Evolutionary conservation across 1,140 invertebrate genomes (phyloP).

Genomic region (Neuroterus valhalla): DNA sequence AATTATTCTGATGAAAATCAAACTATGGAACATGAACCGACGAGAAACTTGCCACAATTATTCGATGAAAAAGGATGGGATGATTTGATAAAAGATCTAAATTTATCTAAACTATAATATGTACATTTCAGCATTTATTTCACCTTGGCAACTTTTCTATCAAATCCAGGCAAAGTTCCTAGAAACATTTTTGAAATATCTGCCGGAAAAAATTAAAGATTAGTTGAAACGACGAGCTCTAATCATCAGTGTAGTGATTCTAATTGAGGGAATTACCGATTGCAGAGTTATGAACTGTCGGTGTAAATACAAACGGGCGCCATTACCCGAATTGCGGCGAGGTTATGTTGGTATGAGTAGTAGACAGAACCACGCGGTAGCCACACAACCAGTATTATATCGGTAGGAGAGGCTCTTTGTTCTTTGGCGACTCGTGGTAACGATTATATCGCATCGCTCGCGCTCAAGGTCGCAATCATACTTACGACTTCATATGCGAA

Average conservation of each 20-base stretch:
- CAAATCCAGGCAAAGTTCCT: neutral
- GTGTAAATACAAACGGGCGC: constrained; percentile 55
- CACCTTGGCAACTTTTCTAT: no score
- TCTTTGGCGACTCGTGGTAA: constrained; percentile 38
- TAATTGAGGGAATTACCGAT: constrained; percentile 54
- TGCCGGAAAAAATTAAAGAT: neutral
- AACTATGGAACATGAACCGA: no score
- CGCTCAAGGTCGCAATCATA: constrained; percentile 34
- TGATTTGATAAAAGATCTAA: no score
- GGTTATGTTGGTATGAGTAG: neutral
- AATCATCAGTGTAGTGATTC: neutral
- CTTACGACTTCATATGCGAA: constrained; percentile 15
- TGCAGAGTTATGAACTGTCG: constrained; percentile 57
- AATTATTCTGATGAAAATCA: no score
- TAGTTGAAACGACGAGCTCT: neutral
- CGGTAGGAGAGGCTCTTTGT: constrained; percentile 35
- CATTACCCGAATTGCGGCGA: constrained; percentile 34
- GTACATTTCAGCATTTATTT: no score
- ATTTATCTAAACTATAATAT: no score
- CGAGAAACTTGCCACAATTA: no score
- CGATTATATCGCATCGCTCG: constrained; percentile 42
- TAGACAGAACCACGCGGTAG: constrained; percentile 13
- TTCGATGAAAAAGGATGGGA: no score
- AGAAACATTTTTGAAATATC: neutral
- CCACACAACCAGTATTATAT: neutral